phyloP scores from a whole-genome alignment of 2,888 invertebrate species.

The Theretra japonica region DNA sequence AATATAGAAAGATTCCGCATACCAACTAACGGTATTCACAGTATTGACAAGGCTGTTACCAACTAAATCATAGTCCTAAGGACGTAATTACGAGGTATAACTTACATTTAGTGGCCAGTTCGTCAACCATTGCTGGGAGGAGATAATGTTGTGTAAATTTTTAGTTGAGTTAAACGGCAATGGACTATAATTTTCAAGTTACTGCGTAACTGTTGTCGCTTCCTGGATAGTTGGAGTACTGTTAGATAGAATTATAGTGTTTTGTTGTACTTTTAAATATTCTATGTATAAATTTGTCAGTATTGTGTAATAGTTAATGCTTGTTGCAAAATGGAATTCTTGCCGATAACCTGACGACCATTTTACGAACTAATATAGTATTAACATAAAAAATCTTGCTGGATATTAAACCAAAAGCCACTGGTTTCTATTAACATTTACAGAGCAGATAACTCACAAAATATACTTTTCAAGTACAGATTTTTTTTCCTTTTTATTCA shows the following conservation, averaged over 20 bases:
- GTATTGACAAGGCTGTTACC: neutral
- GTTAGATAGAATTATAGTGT: neutral
- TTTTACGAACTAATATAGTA: too few species aligned
- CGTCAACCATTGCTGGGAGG: neutral
- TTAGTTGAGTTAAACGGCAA: neutral
- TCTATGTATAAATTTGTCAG: neutral
- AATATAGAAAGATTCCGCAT: neutral
- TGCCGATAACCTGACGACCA: too few species aligned
- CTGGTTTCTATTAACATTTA: too few species aligned
- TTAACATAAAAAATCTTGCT: too few species aligned
- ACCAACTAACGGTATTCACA: neutral
- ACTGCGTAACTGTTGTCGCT: neutral
- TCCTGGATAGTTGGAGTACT: neutral
- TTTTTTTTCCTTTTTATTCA: too few species aligned
- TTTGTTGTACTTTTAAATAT: neutral
- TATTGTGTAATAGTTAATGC: slow-evolving; percentile 29
- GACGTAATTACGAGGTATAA: neutral
- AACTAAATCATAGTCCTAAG: neutral
- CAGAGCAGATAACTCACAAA: too few species aligned
- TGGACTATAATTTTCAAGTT: slow-evolving; percentile 2
- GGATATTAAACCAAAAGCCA: too few species aligned
- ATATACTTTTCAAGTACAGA: too few species aligned
- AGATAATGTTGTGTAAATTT: slow-evolving; percentile 2
- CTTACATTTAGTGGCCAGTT: slow-evolving; percentile 2
- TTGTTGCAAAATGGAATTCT: too few species aligned